Conservation (phyloP, 2,797 vertebrate genomes). For the Numenius phaeopus region DNA sequence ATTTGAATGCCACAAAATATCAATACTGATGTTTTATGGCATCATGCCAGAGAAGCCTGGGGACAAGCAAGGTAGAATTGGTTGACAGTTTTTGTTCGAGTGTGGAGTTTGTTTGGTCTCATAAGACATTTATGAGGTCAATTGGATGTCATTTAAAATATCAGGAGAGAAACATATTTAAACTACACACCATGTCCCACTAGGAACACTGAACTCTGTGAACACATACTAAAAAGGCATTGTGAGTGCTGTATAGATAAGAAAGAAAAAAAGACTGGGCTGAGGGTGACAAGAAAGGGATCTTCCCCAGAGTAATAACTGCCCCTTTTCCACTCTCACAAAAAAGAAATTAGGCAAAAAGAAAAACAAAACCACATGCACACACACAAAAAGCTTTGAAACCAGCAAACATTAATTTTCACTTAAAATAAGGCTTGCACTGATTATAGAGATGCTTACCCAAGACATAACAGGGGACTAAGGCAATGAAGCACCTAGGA, state of each 20-base stretch:
- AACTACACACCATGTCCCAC: slow-evolving; percentile 49
- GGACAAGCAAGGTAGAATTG: slow-evolving; percentile 72
- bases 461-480: not conserved
- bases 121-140: slow-evolving; percentile 83
- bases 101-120: slow-evolving; percentile 81
- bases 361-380: not conserved
- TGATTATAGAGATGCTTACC: not conserved
- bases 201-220: slow-evolving; percentile 50
- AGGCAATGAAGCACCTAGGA: not conserved
- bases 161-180: slow-evolving; percentile 76
- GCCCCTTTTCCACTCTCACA: not conserved
- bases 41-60: slow-evolving; percentile 75
- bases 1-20: slow-evolving; percentile 82
- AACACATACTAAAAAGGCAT: slow-evolving; percentile 49
- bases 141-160: slow-evolving; percentile 78
- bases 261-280: not conserved
- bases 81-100: slow-evolving; percentile 76
- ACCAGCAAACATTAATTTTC: slow-evolving; percentile 18
- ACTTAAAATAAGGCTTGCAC: not conserved
- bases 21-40: slow-evolving; percentile 81
- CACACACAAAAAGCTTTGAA: slow-evolving; percentile 13
- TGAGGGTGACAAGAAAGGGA: slow-evolving; percentile 11
- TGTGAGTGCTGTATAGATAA: not conserved
- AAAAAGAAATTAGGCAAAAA: slow-evolving; percentile 21
- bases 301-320: slow-evolving; percentile 10